Evolutionary conservation across 1,140 invertebrate genomes (phyloP), one percentile per base, ranked within the genome.

Genomic region (Heliconius hermathena): DNA sequence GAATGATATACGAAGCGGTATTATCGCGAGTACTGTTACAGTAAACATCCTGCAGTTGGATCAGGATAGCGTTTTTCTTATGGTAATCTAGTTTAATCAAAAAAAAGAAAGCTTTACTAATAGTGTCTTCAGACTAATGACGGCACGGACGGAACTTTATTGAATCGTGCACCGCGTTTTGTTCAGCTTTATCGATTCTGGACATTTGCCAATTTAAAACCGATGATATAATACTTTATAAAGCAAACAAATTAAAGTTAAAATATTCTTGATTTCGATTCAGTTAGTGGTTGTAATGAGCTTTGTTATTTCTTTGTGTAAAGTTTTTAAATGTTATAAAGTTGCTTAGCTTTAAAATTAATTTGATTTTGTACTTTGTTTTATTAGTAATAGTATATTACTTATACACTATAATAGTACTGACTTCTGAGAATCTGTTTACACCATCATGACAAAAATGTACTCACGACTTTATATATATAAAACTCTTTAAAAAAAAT

Each of bases 51-150:
- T 18, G 5, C 4, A 52, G 0, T 52, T 52, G 6, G 2, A 20
- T 20, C 18, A 52, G 49, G 16, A 52, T 18, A 20, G 49, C 49
- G 49, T 52, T 52, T 52, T 20, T 77, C 74, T 71, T 74, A 52
- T 57, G 66, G 73, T 60, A 73, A 77, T 71, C n/a, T 66, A 66
- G 60, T 80, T 77, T 52, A 73, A 76, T 76, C 79, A 70, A 73
- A 72, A 77, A n/a, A 73, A 73, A 77, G 74, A 38, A 26, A 54
- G 52, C 70, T 80, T 46, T 33, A 70, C 52, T 77, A 52, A 66
- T 77, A 57, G 22, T 20, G 38, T 73, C 57, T 80, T 77, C 52
- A 77, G 60, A 41, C 71, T 80, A 60, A 77, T 60, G 71, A 76
- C 22, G 49, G 11, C 66, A 52, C 22, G 75, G 33, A 66, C 60